Base-by-base conservation (phyloP, 2,797 vertebrate genomes). In the Sparus aurata region DNA sequence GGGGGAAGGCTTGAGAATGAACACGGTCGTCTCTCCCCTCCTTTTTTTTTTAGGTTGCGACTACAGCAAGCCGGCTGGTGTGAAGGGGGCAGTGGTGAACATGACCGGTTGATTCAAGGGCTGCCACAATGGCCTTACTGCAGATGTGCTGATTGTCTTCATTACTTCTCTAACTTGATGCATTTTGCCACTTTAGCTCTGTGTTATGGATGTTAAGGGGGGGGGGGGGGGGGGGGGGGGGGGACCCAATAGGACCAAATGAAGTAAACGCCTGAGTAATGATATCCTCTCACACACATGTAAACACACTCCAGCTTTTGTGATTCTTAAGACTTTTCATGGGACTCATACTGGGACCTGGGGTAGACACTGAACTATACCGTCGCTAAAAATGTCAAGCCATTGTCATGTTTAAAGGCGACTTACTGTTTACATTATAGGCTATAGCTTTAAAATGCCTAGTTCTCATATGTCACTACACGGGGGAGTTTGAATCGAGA, bases 101-200 rank as follows among this genome's bases (percentile, higher is more conserved):
- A 78, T 80, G 67, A 85, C 79, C 2, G 86, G 83, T 54, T 93
- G 80, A 91, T 77, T 54, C 22, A 46, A 73, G 55, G 45, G 47
- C 62, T 87, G 63, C 69, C 61, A 66, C 46, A 25, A 54, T 63
- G 54, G 73, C 63, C 77, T 75, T 80, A 70, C 27, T 82, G 64
- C 43, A 38, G 17, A 85, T 80, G 46, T 66, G 18, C 25, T 85
- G 52, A 55, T 74, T 69, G 62, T 77, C 49, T 58, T 69, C 30
- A 69, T 85, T 84, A 66, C 13, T 76, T 67, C 27, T 86, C 45
- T 57, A 47, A 82, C 38, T 75, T 74, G 30, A 60, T 74, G 61
- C 79, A 82, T 85, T 89, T 77, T 74, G 12, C 54, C 60, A 81
- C 60, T 73, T 75, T 70, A 82, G 66, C 63, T 75, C 54, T 77